A percentile compares a stretch with the other conserved stretches of the same genome.
Conservation (phyloP, 92 coral and sea anemone species). For the Meandrina meandrites region DNA sequence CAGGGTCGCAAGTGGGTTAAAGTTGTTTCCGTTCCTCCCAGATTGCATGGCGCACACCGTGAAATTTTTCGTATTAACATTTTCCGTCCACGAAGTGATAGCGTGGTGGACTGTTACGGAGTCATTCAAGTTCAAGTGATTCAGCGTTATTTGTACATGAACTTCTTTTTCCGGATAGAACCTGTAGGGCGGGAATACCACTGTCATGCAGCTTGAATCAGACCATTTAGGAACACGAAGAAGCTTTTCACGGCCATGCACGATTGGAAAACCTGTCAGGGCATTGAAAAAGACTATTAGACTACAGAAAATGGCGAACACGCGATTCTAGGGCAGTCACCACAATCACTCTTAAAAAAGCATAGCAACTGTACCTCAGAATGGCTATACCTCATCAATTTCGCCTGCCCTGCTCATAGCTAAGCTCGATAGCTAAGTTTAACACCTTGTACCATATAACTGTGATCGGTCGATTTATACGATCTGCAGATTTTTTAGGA, state of each 20-base stretch:
- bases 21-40: not conserved
- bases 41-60: not conserved
- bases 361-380: too few relatives aligned
- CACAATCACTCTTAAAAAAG: not conserved
- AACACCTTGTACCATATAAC: too few relatives aligned
- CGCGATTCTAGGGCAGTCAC: not conserved
- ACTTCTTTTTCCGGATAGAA: not conserved
- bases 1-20: not conserved
- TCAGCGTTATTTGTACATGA: not conserved
- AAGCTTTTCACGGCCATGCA: not conserved
- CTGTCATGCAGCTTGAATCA: conserved; percentile 6
- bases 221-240: conserved; percentile 3
- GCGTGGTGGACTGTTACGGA: not conserved
- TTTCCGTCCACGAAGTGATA: not conserved
- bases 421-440: too few relatives aligned
- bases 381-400: too few relatives aligned
- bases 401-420: too few relatives aligned
- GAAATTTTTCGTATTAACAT: not conserved
- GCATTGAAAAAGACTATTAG: not conserved
- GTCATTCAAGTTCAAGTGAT: not conserved
- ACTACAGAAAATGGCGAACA: too few relatives aligned
- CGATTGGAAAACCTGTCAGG: not conserved
- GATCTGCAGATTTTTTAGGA: too few relatives aligned
- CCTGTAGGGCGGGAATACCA: not conserved
- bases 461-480: too few relatives aligned